phyloP scores from a whole-genome alignment of 2,888 invertebrate genomes.

The Limnephilus marmoratus region DNA sequence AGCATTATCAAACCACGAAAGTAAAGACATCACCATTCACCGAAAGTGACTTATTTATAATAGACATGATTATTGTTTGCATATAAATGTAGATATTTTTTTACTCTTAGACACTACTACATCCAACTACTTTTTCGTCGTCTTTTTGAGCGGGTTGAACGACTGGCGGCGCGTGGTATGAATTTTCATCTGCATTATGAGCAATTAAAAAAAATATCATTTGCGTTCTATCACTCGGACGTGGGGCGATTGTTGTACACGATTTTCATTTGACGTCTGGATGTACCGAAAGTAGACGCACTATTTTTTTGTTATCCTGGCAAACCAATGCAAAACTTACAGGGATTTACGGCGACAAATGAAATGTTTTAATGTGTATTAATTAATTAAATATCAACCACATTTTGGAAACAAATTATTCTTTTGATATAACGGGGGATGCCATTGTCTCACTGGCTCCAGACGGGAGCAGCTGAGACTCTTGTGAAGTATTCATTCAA shows the following conservation, averaged over 20 bases:
- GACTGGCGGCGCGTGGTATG: constrained; percentile 64
- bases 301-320: not conserved
- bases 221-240: constrained; percentile 62
- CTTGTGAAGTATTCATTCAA: too few relatives aligned
- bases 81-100: not conserved
- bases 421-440: too few relatives aligned
- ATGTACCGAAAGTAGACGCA: constrained; percentile 22
- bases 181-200: constrained; percentile 60
- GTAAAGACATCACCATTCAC: not conserved
- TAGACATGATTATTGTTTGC: not conserved
- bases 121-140: not conserved
- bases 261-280: constrained; percentile 29
- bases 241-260: constrained; percentile 52
- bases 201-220: constrained; percentile 66
- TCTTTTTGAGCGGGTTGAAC: constrained; percentile 59
- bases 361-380: too few relatives aligned
- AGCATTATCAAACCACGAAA: not conserved
- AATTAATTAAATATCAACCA: too few relatives aligned
- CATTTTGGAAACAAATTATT: too few relatives aligned
- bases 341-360: not conserved
- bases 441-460: too few relatives aligned
- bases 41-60: not conserved
- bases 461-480: too few relatives aligned
- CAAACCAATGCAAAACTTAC: not conserved
- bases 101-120: not conserved